Evolutionary conservation across 2,113 vertebrate genomes (phyloP), one percentile per base, ranked within the genome.

Genomic region (Paradoxurus hermaphroditus): DNA sequence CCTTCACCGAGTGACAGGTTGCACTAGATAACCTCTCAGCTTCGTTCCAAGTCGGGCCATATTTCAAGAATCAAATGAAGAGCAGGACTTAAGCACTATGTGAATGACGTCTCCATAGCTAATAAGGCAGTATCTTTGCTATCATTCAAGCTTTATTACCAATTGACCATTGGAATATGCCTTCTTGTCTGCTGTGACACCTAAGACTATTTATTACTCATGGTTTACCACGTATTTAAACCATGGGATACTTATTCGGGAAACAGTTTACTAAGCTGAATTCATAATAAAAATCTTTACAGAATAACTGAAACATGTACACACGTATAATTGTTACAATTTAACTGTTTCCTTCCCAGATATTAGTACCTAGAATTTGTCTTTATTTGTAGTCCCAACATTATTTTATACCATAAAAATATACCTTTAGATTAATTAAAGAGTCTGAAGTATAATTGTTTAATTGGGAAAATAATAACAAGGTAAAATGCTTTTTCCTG

Each of bases 41-140:
- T 86, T 93, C 49, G 49, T 86, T 91, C 15, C 53, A 92, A 84
- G 25, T 90, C 73, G 15, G 10, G 53, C 25, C 29, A 39, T 90
- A 91, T 84, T 86, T 97, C 51, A 87, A 73, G 18, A 41, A 95
- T 82, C 46, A 96, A 84, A 95, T 79, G 90, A 95, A 94, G 41
- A 41, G 10, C 6, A 27, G 46, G 51, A 84, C 91, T 91, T 65
- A 82, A 29, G 16, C n/a, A 82, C 31, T 15, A 34, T 77, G 2
- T 83, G 34, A 82, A 44, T 79, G 8, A 53, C 31, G 27, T 46
- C 23, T 82, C 9, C 2, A 70, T 1, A 51, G 36, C 15, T 86
- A 93, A 84, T 36, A 89, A 78, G 27, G 53, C 16, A 86, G 27
- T 90, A 81, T n/a, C n/a, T 95, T 93, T 82, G 4, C 10, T 5